Evolutionary conservation across 2,113 vertebrate genomes (phyloP), one percentile per base, ranked within the genome.

Genomic region (Lonchura striata): DNA sequence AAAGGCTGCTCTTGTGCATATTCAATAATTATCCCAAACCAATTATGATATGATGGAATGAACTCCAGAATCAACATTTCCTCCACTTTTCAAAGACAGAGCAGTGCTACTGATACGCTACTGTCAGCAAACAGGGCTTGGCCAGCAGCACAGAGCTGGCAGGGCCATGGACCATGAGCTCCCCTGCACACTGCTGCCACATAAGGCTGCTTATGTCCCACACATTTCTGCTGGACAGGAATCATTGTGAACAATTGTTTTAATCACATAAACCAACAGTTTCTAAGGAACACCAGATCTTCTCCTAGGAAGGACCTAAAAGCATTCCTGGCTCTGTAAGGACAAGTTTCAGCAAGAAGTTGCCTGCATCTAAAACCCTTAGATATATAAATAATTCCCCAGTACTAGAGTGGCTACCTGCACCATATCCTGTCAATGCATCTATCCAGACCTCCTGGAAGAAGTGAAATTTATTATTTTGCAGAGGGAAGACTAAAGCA

Each of bases 11-110:
- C 92, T 95, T 96, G 95, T 95, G 70, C 31, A 13, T 53, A 74
- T 96, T 97, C 88, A 88, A 21, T 92, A 95, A 98, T 97, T 96
- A 97, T 87, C 70, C 47, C 79, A 15, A 77, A 37, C 37, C 86
- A 96, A 97, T 94, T 95, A 94, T 87, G 77, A 84, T 59, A 35
- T 11, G 44, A 90, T 39, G 82, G 77, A 86, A 66, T 24, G 44
- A 94, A 57, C 68, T 75, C 50, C 41, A 82, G 42, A 86, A 93
- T n/a, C 31, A 22, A 17, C 31, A 50, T 65, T 56, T 30, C 7
- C 5, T 3, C 5, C 22, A 21, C 27, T 76, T 88, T 82, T 63
- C 66, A 71, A 63, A 69, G 75, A 10, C 52, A 10, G 22, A 33
- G 57, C 77, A 61, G 17, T 47, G 70, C 44, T 78, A 74, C 53